phyloP scores from a whole-genome alignment of 2,797 vertebrate species.

The Mionectes olivaceus region DNA sequence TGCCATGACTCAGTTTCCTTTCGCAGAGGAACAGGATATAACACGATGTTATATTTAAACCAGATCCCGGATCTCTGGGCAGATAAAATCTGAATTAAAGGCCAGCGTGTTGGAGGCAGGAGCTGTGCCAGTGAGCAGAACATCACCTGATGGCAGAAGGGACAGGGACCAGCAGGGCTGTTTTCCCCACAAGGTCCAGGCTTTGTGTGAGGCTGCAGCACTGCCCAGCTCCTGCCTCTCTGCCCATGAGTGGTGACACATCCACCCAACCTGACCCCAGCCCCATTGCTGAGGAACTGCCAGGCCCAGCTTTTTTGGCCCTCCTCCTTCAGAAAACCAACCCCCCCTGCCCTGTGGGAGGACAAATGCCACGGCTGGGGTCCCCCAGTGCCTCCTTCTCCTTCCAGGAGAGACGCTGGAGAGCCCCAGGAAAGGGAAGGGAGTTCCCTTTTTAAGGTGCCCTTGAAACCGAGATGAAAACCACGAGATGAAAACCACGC shows the following conservation, averaged over 20 bases:
- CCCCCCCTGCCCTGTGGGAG: slow-evolving; percentile 56
- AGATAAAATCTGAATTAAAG: neutral
- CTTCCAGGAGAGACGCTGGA: slow-evolving; percentile 30
- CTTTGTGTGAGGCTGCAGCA: neutral
- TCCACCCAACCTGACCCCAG: neutral
- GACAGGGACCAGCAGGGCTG: neutral
- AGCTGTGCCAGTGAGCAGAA: neutral
- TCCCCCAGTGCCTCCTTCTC: slow-evolving; percentile 37
- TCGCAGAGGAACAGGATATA: neutral
- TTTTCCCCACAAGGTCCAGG: neutral
- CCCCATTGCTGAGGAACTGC: slow-evolving; percentile 70
- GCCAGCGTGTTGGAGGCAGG: neutral
- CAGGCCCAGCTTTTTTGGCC: slow-evolving; percentile 21
- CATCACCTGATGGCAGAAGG: too few relatives aligned
- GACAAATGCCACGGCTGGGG: slow-evolving; percentile 47
- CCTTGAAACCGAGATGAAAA: slow-evolving; percentile 76
- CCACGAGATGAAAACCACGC: slow-evolving; percentile 51
- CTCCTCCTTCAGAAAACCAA: slow-evolving; percentile 58
- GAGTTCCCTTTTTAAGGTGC: slow-evolving; percentile 35
- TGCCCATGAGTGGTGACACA: neutral
- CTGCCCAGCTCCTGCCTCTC: neutral
- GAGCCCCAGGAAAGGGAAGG: neutral
- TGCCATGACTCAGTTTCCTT: neutral
- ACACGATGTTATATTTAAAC: neutral
- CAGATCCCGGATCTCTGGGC: neutral